phyloP scores from a whole-genome alignment of 2,888 invertebrate genomes.

The Lamproptera curius region DNA sequence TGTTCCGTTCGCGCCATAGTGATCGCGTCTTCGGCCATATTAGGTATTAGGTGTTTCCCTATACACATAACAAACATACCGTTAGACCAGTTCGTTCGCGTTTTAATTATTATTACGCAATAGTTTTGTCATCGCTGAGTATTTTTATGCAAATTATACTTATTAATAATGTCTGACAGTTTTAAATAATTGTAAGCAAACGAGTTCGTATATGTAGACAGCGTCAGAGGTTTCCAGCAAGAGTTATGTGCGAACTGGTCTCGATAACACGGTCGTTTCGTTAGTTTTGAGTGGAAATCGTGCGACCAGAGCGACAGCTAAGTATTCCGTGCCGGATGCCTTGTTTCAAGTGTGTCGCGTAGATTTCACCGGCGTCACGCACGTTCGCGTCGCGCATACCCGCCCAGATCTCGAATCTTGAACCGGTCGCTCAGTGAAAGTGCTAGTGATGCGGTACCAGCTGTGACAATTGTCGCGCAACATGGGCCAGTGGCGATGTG shows the following conservation, averaged over 20 bases:
- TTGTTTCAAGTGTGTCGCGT: conserved; percentile 55
- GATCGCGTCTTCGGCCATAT: conserved; percentile 39
- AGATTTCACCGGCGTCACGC: conserved; percentile 74
- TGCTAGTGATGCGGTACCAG: conserved; percentile 58
- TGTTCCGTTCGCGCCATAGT: conserved; percentile 52
- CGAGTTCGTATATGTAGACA: too few species aligned
- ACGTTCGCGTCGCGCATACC: conserved; percentile 51
- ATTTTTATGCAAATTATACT: too few species aligned
- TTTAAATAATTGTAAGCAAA: too few species aligned
- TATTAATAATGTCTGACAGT: too few species aligned
- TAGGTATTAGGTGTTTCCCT: too few species aligned
- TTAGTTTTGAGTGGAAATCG: conserved; percentile 22
- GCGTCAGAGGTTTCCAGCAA: too few species aligned
- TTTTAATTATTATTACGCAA: too few species aligned
- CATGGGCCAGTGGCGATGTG: conserved; percentile 74
- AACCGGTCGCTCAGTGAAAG: conserved; percentile 54
- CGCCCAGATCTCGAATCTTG: conserved; percentile 11
- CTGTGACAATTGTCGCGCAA: conserved; percentile 54
- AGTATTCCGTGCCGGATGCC: conserved; percentile 47
- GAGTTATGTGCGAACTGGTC: too few species aligned
- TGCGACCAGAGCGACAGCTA: conserved; percentile 27
- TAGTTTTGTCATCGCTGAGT: too few species aligned
- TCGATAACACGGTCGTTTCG: conserved; percentile 33
- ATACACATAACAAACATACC: too few species aligned
- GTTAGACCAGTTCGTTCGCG: too few species aligned